A percentile compares a stretch with the other conserved stretches of the same genome.
phyloP scores from a whole-genome alignment of 2,113 vertebrate genomes.

The Oxyura jamaicensis region DNA sequence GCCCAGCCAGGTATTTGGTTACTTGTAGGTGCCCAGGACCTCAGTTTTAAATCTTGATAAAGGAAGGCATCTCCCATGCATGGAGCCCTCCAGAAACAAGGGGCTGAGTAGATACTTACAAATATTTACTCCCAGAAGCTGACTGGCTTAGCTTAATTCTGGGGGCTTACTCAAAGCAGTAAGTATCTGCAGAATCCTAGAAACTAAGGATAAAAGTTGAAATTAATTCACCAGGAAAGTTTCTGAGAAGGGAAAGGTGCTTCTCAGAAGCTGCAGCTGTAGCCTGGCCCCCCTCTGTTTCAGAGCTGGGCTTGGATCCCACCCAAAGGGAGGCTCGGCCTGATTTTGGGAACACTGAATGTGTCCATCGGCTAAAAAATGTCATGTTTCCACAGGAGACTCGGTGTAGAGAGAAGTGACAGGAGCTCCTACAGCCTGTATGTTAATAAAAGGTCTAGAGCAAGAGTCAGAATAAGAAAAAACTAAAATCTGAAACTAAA shows the following conservation, averaged over 20 bases:
- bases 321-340: neutral
- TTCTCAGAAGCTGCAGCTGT: neutral
- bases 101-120: neutral
- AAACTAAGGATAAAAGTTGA: slow-evolving; percentile 24
- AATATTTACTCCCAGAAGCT: slow-evolving; percentile 7
- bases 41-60: neutral
- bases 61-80: neutral
- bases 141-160: neutral
- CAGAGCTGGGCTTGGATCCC: neutral
- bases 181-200: neutral
- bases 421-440: neutral
- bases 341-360: neutral
- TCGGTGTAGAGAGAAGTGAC: neutral
- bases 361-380: neutral
- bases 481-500: neutral
- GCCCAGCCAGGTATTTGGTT: neutral
- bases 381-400: neutral
- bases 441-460: neutral
- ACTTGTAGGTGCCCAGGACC: neutral
- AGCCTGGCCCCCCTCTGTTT: neutral
- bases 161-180: neutral
- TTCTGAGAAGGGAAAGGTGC: neutral
- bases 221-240: neutral
- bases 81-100: neutral
- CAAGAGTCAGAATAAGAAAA: neutral